phyloP scores from a whole-genome alignment of 2,888 invertebrate species.

The Serrognathus titanus region DNA sequence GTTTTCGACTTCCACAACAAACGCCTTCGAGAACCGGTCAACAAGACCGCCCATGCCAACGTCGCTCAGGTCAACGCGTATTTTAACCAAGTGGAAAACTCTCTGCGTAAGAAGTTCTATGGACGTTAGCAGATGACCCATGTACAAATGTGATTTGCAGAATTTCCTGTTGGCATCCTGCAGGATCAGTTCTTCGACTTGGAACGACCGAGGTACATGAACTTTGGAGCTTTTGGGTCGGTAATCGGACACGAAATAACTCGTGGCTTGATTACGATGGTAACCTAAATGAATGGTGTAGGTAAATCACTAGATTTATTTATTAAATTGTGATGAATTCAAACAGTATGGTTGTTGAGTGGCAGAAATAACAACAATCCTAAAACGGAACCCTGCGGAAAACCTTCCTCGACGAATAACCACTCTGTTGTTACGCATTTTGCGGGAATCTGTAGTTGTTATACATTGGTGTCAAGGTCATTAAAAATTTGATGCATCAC shows the following conservation, averaged over 20 bases:
- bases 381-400: too few species aligned
- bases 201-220: conserved; percentile 86
- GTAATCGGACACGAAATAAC: conserved; percentile 92
- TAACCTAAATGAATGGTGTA: conserved; percentile 92
- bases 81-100: not conserved
- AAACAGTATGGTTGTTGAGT: too few species aligned
- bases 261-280: conserved; percentile 87
- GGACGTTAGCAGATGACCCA: too few species aligned
- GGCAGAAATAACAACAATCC: too few species aligned
- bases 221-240: conserved; percentile 87
- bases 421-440: too few species aligned
- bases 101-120: not conserved
- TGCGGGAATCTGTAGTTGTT: too few species aligned
- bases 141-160: conserved; percentile 48
- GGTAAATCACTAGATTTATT: too few species aligned
- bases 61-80: not conserved
- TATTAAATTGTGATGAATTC: too few species aligned
- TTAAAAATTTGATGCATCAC: too few species aligned
- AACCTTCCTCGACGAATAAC: too few species aligned
- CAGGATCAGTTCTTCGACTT: conserved; percentile 90
- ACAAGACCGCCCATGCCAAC: not conserved
- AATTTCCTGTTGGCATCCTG: conserved; percentile 90
- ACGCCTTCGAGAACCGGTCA: not conserved
- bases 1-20: not conserved
- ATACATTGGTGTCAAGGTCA: too few species aligned